Percentiles rank a stretch among this genome's conserved stretches.
Conservation (phyloP, 64 coral and sea anemone species). For the Montipora foliosa region DNA sequence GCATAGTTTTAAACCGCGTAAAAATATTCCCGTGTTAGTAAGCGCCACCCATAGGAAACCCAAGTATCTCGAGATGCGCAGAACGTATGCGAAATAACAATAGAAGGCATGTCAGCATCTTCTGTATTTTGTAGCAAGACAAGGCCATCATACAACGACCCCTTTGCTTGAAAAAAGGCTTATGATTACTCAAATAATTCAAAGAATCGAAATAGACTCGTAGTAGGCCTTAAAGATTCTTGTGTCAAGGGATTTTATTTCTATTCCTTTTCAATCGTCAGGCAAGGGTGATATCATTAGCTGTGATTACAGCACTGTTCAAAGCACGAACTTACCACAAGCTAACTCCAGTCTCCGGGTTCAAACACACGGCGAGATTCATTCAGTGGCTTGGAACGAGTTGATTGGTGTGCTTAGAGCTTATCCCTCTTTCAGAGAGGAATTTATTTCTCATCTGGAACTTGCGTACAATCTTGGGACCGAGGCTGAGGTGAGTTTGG, state of each 20-base stretch:
- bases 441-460: slow-evolving; percentile 64
- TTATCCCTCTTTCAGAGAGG: slow-evolving; percentile 54
- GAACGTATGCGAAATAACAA: no score
- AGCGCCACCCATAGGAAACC: no score
- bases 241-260: background rate
- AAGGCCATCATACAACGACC: no score
- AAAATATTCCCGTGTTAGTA: no score
- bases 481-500: slow-evolving; percentile 35
- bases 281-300: slow-evolving; percentile 76
- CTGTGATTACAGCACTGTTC: slow-evolving; percentile 62
- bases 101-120: no score
- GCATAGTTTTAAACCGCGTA: no score
- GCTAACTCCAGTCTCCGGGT: slow-evolving; percentile 71
- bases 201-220: no score
- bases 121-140: no score
- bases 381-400: slow-evolving; percentile 64
- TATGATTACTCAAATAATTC: no score
- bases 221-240: background rate
- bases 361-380: slow-evolving; percentile 68
- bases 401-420: slow-evolving; percentile 59
- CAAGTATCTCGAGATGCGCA: no score
- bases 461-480: slow-evolving; percentile 71
- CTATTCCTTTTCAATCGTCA: background rate
- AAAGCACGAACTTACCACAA: slow-evolving; percentile 54
- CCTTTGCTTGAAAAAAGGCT: no score